Evolutionary conservation across 2,113 vertebrate species (phyloP), one percentile per base, ranked within the genome.

Genomic region (Cyphomyrus plagiostoma): DNA sequence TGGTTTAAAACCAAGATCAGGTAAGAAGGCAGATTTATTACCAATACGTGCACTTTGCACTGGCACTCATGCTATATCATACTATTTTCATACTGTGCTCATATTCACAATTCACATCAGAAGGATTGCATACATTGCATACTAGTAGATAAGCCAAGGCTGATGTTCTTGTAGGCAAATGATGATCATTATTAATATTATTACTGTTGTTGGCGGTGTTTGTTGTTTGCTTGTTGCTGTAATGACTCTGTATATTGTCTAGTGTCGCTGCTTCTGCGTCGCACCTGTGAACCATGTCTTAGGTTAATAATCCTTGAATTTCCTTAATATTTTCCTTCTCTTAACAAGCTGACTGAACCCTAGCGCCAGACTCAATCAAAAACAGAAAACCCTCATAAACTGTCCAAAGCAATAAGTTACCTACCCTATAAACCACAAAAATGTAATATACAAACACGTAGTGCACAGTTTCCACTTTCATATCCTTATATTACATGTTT

Each of bases 1-100:
- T 97, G 98, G 98, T 91, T 96, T 99, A 87, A 99, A 99, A 89
- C 98, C 98, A 23, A 96, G 98, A 95, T 98, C 98, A 97, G 98
- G 98, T 99, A 96, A 91, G 77, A 21, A 21, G 26, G 7, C n/a
- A n/a, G 35, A 13, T 48, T 48, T 66, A 10, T 35, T 11, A 30
- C 26, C 7, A 35, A 62, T 62, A 13, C 45, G 4, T 87, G 9
- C 5, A 8, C 13, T 87, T 53, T 52, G n/a, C 10, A 15, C 9
- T 30, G 2, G 21, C n/a, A 26, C 26, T 26, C n/a, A 86, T 52
- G 3, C 49, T 5, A 46, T 86, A n/a, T 17, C 10, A 56, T 56
- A 21, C 19, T 35, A 2, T 30, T 45, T 39, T 82, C 30, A 82
- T 42, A 45, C 42, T 77, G 70, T 77, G 26, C 15, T 39, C 70